These are phyloP conservation scores for Suillia variegata DNA, from an alignment of 2,888 invertebrate genomes.

Conservation along the genomic window DNA sequence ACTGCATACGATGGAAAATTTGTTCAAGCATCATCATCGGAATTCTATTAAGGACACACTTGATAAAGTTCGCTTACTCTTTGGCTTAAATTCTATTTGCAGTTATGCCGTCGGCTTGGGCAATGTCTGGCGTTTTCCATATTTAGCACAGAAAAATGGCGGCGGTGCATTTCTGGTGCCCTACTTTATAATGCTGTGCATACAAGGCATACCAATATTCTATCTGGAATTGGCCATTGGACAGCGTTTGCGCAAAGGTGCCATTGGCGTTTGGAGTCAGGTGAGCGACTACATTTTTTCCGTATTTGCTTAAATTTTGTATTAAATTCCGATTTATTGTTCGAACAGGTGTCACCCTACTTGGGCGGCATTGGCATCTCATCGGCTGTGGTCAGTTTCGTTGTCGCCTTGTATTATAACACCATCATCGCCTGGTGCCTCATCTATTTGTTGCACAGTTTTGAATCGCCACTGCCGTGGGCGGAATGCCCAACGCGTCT, in stretches of 20 bases:
- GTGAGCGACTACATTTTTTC: too few species aligned
- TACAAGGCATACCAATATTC: conserved; percentile 95
- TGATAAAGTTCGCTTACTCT: too few species aligned
- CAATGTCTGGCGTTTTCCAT: conserved; percentile 95
- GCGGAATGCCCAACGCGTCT: conserved; percentile 85
- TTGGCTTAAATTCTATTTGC: conserved; percentile 12
- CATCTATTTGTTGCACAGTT: conserved; percentile 92
- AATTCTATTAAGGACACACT: too few species aligned
- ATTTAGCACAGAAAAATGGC: conserved; percentile 92
- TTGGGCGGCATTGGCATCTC: conserved; percentile 90
- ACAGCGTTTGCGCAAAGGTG: conserved; percentile 89
- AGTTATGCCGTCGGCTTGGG: conserved; percentile 90
- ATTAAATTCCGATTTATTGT: not conserved
- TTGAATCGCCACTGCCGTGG: conserved; percentile 91
- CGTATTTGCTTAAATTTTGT: too few species aligned
- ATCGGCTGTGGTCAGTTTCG: conserved; percentile 94
- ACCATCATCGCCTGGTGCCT: conserved; percentile 98
- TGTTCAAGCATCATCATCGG: too few species aligned
- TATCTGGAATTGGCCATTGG: conserved; percentile 95
- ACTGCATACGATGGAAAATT: too few species aligned
- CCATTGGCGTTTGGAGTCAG: conserved; percentile 95
- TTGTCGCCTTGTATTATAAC: conserved; percentile 96
- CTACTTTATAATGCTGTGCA: conserved; percentile 91
- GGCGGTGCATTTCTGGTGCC: conserved; percentile 97
- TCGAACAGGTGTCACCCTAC: conserved; percentile 81